phyloP scores from a whole-genome alignment of 1,140 invertebrate genomes.

The Eumeta japonica region DNA sequence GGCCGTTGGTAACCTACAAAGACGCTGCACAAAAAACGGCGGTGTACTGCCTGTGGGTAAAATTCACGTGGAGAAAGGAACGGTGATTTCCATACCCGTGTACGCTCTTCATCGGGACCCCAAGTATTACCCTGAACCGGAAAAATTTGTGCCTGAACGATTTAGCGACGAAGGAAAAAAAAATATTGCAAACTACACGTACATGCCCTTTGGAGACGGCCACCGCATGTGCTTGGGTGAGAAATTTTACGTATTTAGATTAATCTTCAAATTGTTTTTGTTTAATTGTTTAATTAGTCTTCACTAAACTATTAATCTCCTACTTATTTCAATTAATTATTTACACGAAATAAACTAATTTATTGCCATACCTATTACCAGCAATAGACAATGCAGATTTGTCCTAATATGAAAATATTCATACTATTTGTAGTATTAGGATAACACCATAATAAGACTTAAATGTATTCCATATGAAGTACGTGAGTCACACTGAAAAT shows the following conservation, averaged over 20 bases:
- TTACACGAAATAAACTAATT: too few species aligned
- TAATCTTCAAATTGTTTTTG: background rate
- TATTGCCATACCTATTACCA: too few species aligned
- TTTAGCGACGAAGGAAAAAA: slow-evolving; percentile 46
- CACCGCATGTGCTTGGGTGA: slow-evolving; percentile 49
- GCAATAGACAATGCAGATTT: too few species aligned
- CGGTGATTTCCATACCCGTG: slow-evolving; percentile 19
- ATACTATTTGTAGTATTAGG: too few species aligned
- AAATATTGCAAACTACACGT: slow-evolving; percentile 36
- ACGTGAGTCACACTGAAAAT: too few species aligned
- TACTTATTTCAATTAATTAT: too few species aligned
- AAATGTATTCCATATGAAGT: too few species aligned
- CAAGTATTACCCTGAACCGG: slow-evolving; percentile 58
- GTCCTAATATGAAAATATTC: too few species aligned
- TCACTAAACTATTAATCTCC: too few species aligned
- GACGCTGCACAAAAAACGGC: slow-evolving; percentile 16
- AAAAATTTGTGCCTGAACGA: slow-evolving; percentile 62
- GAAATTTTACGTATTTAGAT: too few species aligned
- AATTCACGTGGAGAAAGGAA: slow-evolving; percentile 31
- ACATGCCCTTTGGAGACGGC: slow-evolving; percentile 61
- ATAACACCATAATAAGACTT: too few species aligned
- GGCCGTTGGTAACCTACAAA: slow-evolving; percentile 19
- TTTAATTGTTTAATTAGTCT: too few species aligned
- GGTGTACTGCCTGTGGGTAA: slow-evolving; percentile 24
- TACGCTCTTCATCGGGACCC: slow-evolving; percentile 39